Evolutionary conservation across 2,797 vertebrate genomes (phyloP).

Genomic region (Ispidina picta): DNA sequence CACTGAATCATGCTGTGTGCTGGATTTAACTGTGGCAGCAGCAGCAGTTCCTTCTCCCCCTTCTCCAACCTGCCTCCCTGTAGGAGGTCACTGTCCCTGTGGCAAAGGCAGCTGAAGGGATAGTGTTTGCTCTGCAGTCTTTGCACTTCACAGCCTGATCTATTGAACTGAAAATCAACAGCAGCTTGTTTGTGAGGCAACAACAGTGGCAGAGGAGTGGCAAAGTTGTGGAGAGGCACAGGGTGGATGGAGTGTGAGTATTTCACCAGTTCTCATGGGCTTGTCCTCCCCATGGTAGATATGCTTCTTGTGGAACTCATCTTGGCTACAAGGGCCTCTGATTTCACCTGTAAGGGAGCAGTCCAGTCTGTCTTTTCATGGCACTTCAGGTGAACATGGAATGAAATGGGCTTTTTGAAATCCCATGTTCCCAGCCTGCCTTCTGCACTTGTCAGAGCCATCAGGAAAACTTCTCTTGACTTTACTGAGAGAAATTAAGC

Average conservation of each 20-base stretch:
- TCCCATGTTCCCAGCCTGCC: background rate
- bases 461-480: background rate
- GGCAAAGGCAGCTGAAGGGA: constrained; percentile 1
- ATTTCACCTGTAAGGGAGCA: background rate
- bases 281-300: background rate
- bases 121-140: background rate
- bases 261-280: background rate
- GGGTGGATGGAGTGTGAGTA: background rate
- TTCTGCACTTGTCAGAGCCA: background rate
- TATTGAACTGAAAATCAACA: constrained; percentile 31
- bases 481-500: background rate
- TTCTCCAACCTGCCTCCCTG: background rate
- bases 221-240: background rate
- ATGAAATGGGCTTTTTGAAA: background rate
- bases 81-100: background rate
- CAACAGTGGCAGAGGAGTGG: background rate
- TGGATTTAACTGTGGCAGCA: background rate
- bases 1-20: background rate
- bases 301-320: background rate
- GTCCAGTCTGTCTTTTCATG: background rate
- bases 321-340: background rate
- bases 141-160: background rate
- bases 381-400: background rate
- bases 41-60: background rate
- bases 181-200: background rate